A percentile compares a stretch with the other conserved stretches of the same genome.
Evolutionary conservation across 2,113 vertebrate genomes (phyloP).

Genomic region (Anoplopoma fimbria): DNA sequence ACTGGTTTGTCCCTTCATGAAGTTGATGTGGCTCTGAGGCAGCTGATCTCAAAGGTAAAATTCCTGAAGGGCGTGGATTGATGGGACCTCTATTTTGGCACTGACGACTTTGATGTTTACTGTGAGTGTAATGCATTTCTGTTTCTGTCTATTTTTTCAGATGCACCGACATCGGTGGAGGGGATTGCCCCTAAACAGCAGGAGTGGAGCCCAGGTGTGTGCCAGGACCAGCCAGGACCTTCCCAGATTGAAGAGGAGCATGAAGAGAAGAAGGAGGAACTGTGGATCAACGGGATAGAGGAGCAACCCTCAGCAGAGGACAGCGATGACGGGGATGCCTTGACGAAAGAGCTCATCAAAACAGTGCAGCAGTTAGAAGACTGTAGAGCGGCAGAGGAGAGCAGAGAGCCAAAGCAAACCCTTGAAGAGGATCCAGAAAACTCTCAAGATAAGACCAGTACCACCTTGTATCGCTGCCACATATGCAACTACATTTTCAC

Average conservation of each 20-base stretch:
- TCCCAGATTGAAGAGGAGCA: slow-evolving; percentile 39
- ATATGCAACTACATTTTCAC: slow-evolving; percentile 70
- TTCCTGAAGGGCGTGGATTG: neutral
- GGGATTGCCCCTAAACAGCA: slow-evolving; percentile 2
- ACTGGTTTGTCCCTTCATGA: slow-evolving; percentile 3
- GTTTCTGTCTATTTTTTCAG: slow-evolving; percentile 40
- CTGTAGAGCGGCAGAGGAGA: slow-evolving; percentile 52
- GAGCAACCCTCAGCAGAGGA: slow-evolving; percentile 38
- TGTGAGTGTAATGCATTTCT: neutral
- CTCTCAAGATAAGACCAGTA: slow-evolving; percentile 43
- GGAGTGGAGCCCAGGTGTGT: neutral
- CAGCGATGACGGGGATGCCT: slow-evolving; percentile 53
- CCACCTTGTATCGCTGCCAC: slow-evolving; percentile 68
- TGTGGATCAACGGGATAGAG: slow-evolving; percentile 44
- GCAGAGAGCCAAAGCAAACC: slow-evolving; percentile 2
- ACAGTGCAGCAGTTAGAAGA: slow-evolving; percentile 68
- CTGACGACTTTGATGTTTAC: neutral
- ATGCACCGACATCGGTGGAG: neutral
- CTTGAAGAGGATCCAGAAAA: slow-evolving; percentile 14
- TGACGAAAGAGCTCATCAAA: slow-evolving; percentile 65
- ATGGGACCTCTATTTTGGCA: neutral
- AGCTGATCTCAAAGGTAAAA: slow-evolving; percentile 25
- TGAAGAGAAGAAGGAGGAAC: slow-evolving; percentile 32
- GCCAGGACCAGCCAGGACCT: slow-evolving; percentile 33
- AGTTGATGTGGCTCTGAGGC: slow-evolving; percentile 14